A percentile compares a stretch with the other conserved stretches of the same genome.
phyloP scores from a whole-genome alignment of 2,113 vertebrate genomes.

The Scatophagus argus region DNA sequence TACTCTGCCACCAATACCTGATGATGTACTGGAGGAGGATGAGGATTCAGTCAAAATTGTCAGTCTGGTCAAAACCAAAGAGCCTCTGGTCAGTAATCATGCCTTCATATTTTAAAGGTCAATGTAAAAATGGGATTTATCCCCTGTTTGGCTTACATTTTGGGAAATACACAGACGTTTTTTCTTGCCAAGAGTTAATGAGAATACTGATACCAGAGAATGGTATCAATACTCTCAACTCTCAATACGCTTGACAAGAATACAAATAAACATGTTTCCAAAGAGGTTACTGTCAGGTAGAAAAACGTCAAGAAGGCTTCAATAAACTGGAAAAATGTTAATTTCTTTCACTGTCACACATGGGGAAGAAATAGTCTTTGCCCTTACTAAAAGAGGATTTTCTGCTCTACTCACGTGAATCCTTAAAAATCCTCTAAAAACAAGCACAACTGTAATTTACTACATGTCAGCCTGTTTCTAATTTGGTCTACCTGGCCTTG shows the following conservation, averaged over 20 bases:
- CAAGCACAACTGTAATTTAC: not conserved
- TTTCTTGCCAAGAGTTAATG: no score
- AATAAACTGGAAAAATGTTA: not conserved
- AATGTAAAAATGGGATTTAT: not conserved
- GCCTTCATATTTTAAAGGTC: not conserved
- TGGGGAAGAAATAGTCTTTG: not conserved
- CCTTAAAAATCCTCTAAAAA: not conserved
- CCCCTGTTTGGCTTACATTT: not conserved
- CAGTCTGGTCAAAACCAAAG: constrained; percentile 89
- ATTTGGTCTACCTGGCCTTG: constrained; percentile 18
- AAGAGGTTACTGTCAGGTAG: not conserved
- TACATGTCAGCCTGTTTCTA: constrained; percentile 31
- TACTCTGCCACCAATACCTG: constrained; percentile 88
- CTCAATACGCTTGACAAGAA: not conserved
- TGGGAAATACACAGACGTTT: no score
- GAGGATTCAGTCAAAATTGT: constrained; percentile 93
- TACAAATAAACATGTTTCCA: no score
- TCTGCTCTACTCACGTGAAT: not conserved
- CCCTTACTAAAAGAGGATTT: not conserved
- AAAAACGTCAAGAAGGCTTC: not conserved
- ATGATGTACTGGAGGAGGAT: constrained; percentile 86
- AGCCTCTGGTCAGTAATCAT: constrained; percentile 86
- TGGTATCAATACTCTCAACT: not conserved
- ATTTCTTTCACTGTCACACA: not conserved
- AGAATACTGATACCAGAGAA: no score